phyloP scores from a whole-genome alignment of 2,113 vertebrate genomes.

The Leptobrachium ailaonicum region DNA sequence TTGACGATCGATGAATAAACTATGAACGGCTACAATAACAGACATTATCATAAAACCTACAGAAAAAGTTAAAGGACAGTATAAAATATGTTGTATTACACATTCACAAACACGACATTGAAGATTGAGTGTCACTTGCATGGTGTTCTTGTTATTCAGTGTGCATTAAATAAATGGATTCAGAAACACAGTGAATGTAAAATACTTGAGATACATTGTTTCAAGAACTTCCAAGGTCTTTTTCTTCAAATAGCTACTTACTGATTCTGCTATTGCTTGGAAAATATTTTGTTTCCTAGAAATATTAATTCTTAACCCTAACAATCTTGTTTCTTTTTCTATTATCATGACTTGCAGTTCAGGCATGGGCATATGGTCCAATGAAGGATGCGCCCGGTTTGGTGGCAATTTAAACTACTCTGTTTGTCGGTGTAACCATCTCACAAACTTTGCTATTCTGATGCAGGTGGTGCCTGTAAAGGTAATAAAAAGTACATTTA shows the following conservation, averaged over 20 bases:
- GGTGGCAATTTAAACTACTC: conserved; percentile 83
- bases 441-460: conserved; percentile 96
- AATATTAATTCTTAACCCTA: background rate
- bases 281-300: background rate
- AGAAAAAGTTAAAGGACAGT: too few species aligned
- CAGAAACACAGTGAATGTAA: too few species aligned
- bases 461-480: conserved; percentile 96
- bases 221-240: background rate
- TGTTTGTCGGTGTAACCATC: conserved; percentile 87
- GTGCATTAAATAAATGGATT: too few species aligned
- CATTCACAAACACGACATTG: too few species aligned
- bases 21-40: too few species aligned
- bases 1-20: too few species aligned
- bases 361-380: conserved; percentile 84
- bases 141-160: too few species aligned
- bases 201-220: background rate
- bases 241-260: too few species aligned
- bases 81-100: too few species aligned
- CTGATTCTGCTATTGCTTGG: too few species aligned
- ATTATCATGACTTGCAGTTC: conserved; percentile 61
- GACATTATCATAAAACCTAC: too few species aligned
- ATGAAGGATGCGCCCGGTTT: conserved; percentile 77
- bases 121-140: too few species aligned
- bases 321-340: background rate
- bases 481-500: conserved; percentile 69